Evolutionary conservation across 35 echinoderm and acorn worm species (phyloP).

Genomic region (Heliocidaris erythrogramma): DNA sequence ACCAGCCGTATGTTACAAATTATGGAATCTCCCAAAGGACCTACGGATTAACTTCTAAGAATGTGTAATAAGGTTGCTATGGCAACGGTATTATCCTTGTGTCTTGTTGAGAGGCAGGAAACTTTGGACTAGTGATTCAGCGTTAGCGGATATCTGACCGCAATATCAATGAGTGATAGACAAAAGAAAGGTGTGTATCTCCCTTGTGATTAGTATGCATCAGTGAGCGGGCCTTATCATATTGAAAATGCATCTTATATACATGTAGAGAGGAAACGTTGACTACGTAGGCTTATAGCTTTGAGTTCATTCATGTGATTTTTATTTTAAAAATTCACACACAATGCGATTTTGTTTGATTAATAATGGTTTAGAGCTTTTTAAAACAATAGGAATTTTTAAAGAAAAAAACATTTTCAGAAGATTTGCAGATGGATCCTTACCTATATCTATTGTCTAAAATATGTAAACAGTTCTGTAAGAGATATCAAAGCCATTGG

Average conservation of each 20-base stretch:
- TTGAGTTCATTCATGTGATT: background rate
- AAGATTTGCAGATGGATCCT: too few species aligned
- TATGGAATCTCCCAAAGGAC: background rate
- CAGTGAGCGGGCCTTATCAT: background rate
- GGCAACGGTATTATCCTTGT: background rate
- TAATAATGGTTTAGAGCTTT: too few species aligned
- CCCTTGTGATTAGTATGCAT: background rate
- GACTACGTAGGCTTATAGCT: background rate
- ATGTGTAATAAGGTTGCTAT: background rate
- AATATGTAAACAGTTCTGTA: too few species aligned
- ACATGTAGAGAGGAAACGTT: background rate
- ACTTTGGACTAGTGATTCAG: constrained; percentile 9
- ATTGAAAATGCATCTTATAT: background rate
- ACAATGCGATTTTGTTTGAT: too few species aligned
- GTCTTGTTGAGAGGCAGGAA: background rate
- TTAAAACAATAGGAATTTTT: too few species aligned
- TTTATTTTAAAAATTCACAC: too few species aligned
- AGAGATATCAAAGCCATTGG: too few species aligned
- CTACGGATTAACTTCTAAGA: background rate
- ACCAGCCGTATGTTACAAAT: background rate
- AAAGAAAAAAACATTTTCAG: too few species aligned
- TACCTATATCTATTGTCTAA: too few species aligned
- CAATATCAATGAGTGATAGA: background rate
- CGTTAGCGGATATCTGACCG: background rate
- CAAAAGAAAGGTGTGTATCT: background rate